Percentiles rank a stretch among this genome's conserved stretches.
These are phyloP conservation scores for Condylura cristata DNA, from an alignment of 2,113 vertebrate genomes.

Conservation along the genomic window DNA sequence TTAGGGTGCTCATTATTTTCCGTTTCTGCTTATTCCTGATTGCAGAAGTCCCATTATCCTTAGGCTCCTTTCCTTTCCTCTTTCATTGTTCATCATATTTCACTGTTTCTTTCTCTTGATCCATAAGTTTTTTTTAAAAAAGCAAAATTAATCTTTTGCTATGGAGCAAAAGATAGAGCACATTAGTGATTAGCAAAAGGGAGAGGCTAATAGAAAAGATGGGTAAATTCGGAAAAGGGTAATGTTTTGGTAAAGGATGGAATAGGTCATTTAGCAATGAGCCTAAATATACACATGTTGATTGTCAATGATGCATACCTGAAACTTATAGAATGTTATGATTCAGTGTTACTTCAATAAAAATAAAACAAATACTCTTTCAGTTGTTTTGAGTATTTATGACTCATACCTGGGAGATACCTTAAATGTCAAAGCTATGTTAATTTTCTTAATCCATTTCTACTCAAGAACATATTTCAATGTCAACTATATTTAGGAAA, in stretches of 20 bases:
- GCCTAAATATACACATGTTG: no score
- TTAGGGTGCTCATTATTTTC: not conserved
- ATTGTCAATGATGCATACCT: no score
- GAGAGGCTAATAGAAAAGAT: no score
- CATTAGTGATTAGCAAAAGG: no score
- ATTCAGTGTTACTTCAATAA: no score
- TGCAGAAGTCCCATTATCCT: not conserved
- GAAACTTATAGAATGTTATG: no score
- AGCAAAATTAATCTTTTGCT: no score
- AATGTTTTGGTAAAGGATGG: no score
- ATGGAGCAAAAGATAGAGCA: no score
- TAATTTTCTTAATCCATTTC: slow-evolving; percentile 38
- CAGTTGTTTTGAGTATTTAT: not conserved
- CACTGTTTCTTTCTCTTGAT: not conserved
- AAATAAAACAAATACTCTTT: no score
- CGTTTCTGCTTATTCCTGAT: not conserved
- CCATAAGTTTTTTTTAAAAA: not conserved
- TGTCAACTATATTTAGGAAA: not conserved
- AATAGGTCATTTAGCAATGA: no score
- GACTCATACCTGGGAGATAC: not conserved
- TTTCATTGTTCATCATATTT: not conserved
- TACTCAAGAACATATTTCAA: not conserved
- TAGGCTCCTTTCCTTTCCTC: not conserved
- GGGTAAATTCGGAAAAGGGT: no score
- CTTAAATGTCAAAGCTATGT: not conserved